These are phyloP conservation scores for Planiliza haematocheilus DNA, from an alignment of 2,113 vertebrate species.

Conservation along the genomic window DNA sequence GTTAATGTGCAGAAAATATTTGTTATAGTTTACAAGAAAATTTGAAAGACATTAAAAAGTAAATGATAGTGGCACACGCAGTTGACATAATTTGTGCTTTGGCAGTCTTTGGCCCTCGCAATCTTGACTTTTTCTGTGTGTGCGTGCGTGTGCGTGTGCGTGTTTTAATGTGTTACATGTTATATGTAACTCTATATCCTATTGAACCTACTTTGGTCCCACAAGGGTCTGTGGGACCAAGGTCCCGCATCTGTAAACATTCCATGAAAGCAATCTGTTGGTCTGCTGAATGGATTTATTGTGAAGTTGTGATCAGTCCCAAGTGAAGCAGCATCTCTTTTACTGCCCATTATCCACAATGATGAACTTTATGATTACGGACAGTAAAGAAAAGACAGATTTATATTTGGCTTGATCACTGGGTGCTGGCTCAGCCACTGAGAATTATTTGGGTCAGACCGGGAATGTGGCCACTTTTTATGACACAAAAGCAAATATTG, in stretches of 20 bases:
- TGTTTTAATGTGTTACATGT: too few relatives aligned
- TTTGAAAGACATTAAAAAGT: too few relatives aligned
- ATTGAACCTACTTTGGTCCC: background rate
- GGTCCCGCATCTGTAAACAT: constrained; percentile 54
- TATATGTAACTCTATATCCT: background rate
- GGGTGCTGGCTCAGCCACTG: background rate
- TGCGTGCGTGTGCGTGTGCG: too few relatives aligned
- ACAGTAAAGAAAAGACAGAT: constrained; percentile 67
- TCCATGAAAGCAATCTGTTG: constrained; percentile 41
- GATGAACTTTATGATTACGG: constrained; percentile 62
- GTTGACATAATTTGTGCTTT: too few relatives aligned
- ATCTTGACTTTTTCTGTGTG: too few relatives aligned
- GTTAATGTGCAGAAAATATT: too few relatives aligned
- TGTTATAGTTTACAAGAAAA: too few relatives aligned
- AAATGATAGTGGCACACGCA: too few relatives aligned
- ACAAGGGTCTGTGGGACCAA: constrained; percentile 17
- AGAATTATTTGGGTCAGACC: constrained; percentile 46
- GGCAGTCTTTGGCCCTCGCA: too few relatives aligned
- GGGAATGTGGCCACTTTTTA: constrained; percentile 41
- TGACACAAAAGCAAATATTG: constrained; percentile 50
- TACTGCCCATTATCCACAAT: constrained; percentile 52
- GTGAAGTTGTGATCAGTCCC: constrained; percentile 33
- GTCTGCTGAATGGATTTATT: constrained; percentile 51
- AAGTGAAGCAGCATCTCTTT: constrained; percentile 53
- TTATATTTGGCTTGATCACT: constrained; percentile 58